A percentile compares a stretch with the other conserved stretches of the same genome.
Conservation (phyloP, 2,888 invertebrate species). For the Zygogramma bicolorata region DNA sequence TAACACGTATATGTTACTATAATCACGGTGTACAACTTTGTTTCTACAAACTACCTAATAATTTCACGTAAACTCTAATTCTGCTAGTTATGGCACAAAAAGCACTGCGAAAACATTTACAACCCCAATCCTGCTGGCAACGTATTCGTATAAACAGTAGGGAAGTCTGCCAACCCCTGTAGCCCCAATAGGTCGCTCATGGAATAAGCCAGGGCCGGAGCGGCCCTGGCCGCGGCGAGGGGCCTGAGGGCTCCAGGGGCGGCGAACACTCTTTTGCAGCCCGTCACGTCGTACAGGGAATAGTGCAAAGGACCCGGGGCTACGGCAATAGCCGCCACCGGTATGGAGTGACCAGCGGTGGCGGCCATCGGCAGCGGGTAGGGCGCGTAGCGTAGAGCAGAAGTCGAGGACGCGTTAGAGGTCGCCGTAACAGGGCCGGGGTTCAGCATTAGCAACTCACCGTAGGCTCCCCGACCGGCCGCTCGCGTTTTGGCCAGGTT, state of each 20-base stretch:
- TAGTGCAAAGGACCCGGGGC: conserved; percentile 64
- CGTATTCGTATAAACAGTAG: conserved; percentile 78
- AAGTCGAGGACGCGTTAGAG: conserved; percentile 63
- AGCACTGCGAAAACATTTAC: conserved; percentile 64
- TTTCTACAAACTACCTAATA: background rate
- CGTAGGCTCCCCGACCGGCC: conserved; percentile 95
- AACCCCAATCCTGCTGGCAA: conserved; percentile 78
- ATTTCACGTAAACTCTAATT: background rate
- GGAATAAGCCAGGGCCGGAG: conserved; percentile 74
- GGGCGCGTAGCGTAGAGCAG: conserved; percentile 75
- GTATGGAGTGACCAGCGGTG: conserved; percentile 54
- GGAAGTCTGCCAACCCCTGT: conserved; percentile 68
- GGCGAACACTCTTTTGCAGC: conserved; percentile 71
- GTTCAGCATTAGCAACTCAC: conserved; percentile 94
- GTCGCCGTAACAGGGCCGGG: conserved; percentile 67
- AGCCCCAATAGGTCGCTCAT: conserved; percentile 80
- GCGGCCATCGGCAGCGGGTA: conserved; percentile 64
- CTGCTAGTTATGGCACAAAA: background rate
- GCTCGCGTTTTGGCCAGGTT: conserved; percentile 96
- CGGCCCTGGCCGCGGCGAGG: conserved; percentile 69
- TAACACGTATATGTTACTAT: too few species aligned
- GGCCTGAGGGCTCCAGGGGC: conserved; percentile 65
- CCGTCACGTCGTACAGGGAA: conserved; percentile 69
- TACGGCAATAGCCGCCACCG: conserved; percentile 63
- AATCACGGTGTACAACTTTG: background rate